Evolutionary conservation across 2,888 invertebrate species (phyloP).

Genomic region (Polylopha cassiicola): DNA sequence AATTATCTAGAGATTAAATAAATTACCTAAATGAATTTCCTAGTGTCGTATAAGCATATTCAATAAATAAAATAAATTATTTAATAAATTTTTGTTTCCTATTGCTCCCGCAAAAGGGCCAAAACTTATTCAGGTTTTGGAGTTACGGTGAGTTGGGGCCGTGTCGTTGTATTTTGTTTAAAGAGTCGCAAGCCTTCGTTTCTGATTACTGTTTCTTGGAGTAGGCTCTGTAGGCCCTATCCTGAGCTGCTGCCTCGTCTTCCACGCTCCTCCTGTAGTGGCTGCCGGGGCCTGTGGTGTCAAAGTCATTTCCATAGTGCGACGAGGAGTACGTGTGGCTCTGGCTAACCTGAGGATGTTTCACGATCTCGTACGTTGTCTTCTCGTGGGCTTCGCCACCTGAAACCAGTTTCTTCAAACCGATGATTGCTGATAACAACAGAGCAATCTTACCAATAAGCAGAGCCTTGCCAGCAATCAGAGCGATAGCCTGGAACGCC

Average conservation of each 20-base stretch:
- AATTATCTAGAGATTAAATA: slow-evolving; percentile 31
- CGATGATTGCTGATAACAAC: slow-evolving; percentile 86
- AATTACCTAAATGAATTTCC: slow-evolving; percentile 27
- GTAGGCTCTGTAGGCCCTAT: slow-evolving; percentile 79
- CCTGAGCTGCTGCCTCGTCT: slow-evolving; percentile 79
- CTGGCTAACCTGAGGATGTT: slow-evolving; percentile 89
- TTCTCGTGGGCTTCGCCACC: slow-evolving; percentile 82
- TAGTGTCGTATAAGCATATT: slow-evolving; percentile 38
- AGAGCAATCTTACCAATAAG: slow-evolving; percentile 90
- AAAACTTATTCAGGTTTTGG: slow-evolving; percentile 35
- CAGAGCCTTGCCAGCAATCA: slow-evolving; percentile 88
- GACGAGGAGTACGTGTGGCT: slow-evolving; percentile 85
- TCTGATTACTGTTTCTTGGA: slow-evolving; percentile 52
- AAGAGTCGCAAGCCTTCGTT: slow-evolving; percentile 56
- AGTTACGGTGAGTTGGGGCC: slow-evolving; percentile 37
- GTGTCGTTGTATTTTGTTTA: slow-evolving; percentile 55
- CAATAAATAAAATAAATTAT: slow-evolving; percentile 26
- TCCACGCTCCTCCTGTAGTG: slow-evolving; percentile 78
- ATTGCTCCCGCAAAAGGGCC: slow-evolving; percentile 40
- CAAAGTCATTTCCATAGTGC: slow-evolving; percentile 80
- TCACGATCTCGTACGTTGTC: slow-evolving; percentile 90
- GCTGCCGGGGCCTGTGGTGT: slow-evolving; percentile 76
- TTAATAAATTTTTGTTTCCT: slow-evolving; percentile 36
- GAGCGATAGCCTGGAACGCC: slow-evolving; percentile 85
- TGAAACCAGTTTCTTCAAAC: slow-evolving; percentile 86